These are phyloP conservation scores for Actinia equina DNA, from an alignment of 64 coral and sea anemone genomes.

Conservation along the genomic window DNA sequence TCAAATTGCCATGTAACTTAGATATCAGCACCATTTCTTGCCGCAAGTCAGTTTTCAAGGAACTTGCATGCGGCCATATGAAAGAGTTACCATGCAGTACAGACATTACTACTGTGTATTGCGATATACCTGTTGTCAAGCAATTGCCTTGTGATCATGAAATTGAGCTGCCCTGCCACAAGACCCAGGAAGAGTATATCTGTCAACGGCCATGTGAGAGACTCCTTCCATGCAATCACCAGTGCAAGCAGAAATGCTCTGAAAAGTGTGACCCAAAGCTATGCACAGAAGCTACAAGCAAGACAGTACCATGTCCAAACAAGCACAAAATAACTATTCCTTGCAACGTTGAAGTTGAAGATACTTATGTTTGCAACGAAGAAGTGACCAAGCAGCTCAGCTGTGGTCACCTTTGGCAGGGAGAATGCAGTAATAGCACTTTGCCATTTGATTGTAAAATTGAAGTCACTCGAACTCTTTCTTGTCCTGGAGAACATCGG, in stretches of 20 bases:
- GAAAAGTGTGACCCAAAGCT: constrained; percentile 9
- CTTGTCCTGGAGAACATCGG: constrained; percentile 35
- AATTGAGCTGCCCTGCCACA: constrained; percentile 21
- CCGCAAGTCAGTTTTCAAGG: not conserved
- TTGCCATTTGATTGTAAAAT: constrained; percentile 3
- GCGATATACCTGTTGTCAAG: constrained; percentile 10
- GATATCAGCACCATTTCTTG: constrained; percentile 14
- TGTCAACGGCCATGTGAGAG: constrained; percentile 42
- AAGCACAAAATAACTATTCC: constrained; percentile 22
- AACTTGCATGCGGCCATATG: constrained; percentile 49
- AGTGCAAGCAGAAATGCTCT: constrained; percentile 33
- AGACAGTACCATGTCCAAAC: constrained; percentile 16
- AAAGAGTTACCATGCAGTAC: constrained; percentile 7
- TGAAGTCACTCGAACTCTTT: not conserved
- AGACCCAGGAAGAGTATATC: not conserved
- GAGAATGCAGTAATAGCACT: constrained; percentile 20
- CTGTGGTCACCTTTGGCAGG: constrained; percentile 29
- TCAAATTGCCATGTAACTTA: constrained; percentile 8
- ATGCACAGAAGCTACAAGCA: not conserved
- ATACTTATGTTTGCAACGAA: not conserved
- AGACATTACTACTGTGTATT: constrained; percentile 1
- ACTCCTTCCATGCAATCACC: constrained; percentile 37
- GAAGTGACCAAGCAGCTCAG: not conserved
- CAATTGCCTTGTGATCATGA: constrained; percentile 53
- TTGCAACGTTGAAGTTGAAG: constrained; percentile 7